These are phyloP conservation scores for Cecidostiba fungosa DNA, from an alignment of 2,888 invertebrate species.

Conservation along the genomic window DNA sequence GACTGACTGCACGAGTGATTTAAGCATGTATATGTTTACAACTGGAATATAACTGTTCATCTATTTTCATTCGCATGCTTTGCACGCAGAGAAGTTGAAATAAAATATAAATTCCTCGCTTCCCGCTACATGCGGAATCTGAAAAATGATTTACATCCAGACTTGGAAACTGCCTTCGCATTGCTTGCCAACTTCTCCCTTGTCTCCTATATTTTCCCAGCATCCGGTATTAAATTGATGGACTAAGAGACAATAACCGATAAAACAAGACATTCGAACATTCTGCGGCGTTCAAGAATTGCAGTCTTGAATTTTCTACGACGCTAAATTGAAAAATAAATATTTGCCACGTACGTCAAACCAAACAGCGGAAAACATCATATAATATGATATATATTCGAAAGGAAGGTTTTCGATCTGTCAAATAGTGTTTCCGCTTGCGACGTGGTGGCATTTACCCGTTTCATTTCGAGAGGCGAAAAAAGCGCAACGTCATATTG, in stretches of 20 bases:
- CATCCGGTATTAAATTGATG: constrained; percentile 17
- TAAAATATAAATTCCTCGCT: background rate
- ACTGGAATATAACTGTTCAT: background rate
- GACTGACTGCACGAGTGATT: background rate
- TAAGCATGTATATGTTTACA: background rate
- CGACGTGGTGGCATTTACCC: background rate
- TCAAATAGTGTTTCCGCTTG: background rate
- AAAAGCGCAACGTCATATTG: constrained; percentile 22
- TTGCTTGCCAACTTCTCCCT: constrained; percentile 1
- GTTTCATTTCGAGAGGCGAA: background rate
- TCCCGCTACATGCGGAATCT: background rate
- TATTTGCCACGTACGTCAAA: background rate
- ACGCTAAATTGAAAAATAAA: background rate
- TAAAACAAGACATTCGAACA: background rate
- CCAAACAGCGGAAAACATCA: background rate
- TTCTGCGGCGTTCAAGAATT: background rate
- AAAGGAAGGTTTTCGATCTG: background rate
- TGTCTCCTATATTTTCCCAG: background rate
- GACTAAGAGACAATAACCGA: background rate
- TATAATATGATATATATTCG: background rate
- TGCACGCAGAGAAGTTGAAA: background rate
- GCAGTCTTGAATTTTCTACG: background rate
- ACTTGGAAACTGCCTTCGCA: background rate
- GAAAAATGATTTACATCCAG: background rate
- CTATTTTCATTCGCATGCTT: background rate